Evolutionary conservation across 2,113 vertebrate genomes (phyloP), one percentile per base, ranked within the genome.

Genomic region (Labrus mixtus): DNA sequence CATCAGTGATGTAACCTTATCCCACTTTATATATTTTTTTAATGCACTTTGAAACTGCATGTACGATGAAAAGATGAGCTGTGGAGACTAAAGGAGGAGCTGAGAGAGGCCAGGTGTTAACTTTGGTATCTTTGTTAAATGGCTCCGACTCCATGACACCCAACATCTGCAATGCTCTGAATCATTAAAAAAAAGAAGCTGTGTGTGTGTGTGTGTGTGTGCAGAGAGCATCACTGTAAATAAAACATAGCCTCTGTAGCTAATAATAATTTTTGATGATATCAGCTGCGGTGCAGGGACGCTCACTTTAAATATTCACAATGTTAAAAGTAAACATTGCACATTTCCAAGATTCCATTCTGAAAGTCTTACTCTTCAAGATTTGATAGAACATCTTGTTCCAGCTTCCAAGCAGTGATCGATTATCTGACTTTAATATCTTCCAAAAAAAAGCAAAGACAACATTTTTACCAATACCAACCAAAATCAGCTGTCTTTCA

Each of bases 111-210:
- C 62, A 23, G 51, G 16, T 56, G 57, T 43, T 68, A 46, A 54
- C 13, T 61, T 20, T 17, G 2, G 10, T 39, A 41, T 64, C 37
- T 58, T 29, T 78, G 50, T 64, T 70, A 61, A 6, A 10, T 6
- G 43, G 51, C 39, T 56, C 54, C 43, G 41, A 54, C 61, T 46
- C 50, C 16, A 51, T 58, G 43, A 67, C 63, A 58, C 23, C 19
- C 33, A 57, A 55, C 68, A 90, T 75, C 73, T 84, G 81, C 59
- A 83, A 20, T 13, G 54, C 33, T 57, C 66, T 83, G 74, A 80
- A 75, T 78, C 59, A 78, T 85, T 68, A 71, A 74, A 77, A 46
- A 78, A 29, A 22, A 25, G 17, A 22, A 25, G 17, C 36, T 22
- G 33, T 62, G 48, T 63, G 29, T 66, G 43, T 67, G 54, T 65